Percentiles rank a stretch among this genome's conserved stretches.
Evolutionary conservation across 92 coral and sea anemone species (phyloP).

Genomic region (Parazoanthus darwini): DNA sequence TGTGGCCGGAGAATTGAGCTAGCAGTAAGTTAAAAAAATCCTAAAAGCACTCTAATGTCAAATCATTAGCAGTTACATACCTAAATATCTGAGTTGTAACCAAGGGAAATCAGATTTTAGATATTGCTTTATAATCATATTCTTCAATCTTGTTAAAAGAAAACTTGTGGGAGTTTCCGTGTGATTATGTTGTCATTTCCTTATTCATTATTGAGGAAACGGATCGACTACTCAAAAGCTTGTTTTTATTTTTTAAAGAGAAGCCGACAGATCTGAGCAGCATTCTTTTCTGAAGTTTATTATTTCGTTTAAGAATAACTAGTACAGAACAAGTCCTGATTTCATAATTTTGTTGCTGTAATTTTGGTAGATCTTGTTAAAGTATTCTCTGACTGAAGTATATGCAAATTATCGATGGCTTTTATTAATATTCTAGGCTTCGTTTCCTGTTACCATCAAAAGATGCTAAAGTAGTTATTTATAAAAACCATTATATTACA

Average conservation of each 20-base stretch:
- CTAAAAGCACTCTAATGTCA: not conserved
- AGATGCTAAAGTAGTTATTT: not conserved
- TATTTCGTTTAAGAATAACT: not conserved
- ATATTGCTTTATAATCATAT: not conserved
- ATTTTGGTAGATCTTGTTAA: not conserved
- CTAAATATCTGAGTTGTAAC: not conserved
- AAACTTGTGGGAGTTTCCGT: not conserved
- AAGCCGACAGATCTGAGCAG: not conserved
- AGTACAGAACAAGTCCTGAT: not conserved
- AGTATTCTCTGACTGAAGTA: not conserved
- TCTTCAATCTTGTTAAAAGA: too few relatives aligned
- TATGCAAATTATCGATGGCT: not conserved
- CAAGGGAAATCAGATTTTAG: not conserved
- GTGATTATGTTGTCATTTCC: not conserved
- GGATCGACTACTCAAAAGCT: not conserved
- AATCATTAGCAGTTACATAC: not conserved
- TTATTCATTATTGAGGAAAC: not conserved
- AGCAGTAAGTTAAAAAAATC: too few relatives aligned
- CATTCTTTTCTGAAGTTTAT: too few relatives aligned
- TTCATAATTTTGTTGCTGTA: not conserved
- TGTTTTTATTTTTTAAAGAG: too few relatives aligned
- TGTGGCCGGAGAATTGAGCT: too few relatives aligned
- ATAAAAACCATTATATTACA: too few relatives aligned
- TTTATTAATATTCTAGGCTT: not conserved
- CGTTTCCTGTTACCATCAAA: not conserved